Percentiles rank a stretch among this genome's conserved stretches.
phyloP scores from a whole-genome alignment of 2,797 vertebrate species.

The Nyctibius grandis region DNA sequence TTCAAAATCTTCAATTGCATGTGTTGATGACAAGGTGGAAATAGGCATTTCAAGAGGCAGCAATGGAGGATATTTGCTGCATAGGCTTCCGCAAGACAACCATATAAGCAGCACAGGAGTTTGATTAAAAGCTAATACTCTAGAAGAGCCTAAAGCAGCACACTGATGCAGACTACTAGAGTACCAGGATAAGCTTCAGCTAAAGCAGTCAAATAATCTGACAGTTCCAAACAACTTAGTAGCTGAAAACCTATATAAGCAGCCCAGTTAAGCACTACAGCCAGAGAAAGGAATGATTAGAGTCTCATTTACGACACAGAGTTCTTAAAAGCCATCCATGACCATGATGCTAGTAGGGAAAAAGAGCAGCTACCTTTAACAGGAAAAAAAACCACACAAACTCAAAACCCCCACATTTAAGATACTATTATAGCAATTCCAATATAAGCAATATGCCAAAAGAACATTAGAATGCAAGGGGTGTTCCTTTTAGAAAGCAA shows the following conservation, averaged over 20 bases:
- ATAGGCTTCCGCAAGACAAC: neutral
- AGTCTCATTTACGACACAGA: neutral
- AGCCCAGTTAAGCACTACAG: neutral
- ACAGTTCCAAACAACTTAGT: neutral
- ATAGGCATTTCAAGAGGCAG: neutral
- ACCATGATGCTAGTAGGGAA: neutral
- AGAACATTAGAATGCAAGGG: neutral
- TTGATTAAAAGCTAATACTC: neutral
- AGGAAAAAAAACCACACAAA: neutral
- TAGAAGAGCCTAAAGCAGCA: neutral
- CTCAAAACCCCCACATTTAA: neutral
- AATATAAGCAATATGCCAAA: neutral
- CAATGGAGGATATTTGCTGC: neutral
- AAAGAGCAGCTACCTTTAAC: neutral
- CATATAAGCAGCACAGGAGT: neutral
- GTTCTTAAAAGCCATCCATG: neutral
- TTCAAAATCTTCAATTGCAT: neutral
- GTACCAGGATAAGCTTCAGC: neutral
- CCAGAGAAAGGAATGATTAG: neutral
- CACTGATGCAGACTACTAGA: neutral
- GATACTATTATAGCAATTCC: neutral
- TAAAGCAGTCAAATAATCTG: neutral
- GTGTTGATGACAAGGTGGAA: neutral
- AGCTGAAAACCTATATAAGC: neutral
- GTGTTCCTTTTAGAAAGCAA: neutral